Evolutionary conservation across 2,888 invertebrate genomes (phyloP).

Genomic region (Agriopis leucophaearia): DNA sequence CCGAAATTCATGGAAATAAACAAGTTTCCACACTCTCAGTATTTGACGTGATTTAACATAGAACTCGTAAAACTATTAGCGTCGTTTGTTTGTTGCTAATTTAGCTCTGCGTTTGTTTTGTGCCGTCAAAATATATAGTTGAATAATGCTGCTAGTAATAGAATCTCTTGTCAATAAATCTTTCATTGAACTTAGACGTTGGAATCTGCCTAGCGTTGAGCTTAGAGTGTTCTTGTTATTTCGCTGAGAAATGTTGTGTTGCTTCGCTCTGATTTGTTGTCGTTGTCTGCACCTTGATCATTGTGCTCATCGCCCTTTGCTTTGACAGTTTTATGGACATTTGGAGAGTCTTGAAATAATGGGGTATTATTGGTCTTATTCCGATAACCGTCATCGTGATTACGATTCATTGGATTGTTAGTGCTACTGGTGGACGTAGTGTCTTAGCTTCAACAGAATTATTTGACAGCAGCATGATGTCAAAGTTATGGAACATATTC

Average conservation of each 20-base stretch:
- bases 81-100: slow-evolving; percentile 52
- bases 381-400: slow-evolving; percentile 25
- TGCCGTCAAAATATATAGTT: slow-evolving; percentile 41
- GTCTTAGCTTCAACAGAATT: no score
- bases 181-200: slow-evolving; percentile 46
- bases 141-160: slow-evolving; percentile 36
- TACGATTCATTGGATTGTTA: slow-evolving; percentile 25
- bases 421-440: slow-evolving; percentile 3
- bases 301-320: slow-evolving; percentile 22
- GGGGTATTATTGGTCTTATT: slow-evolving; percentile 32
- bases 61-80: slow-evolving; percentile 65
- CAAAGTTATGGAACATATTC: not conserved
- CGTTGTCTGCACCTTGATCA: slow-evolving; percentile 35
- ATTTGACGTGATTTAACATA: slow-evolving; percentile 64
- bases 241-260: slow-evolving; percentile 31
- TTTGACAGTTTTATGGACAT: slow-evolving; percentile 39
- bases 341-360: slow-evolving; percentile 29
- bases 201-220: slow-evolving; percentile 40
- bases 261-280: slow-evolving; percentile 37
- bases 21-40: slow-evolving; percentile 59
- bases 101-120: slow-evolving; percentile 45
- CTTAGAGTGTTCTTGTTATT: slow-evolving; percentile 38
- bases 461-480: slow-evolving; percentile 5
- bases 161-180: slow-evolving; percentile 46
- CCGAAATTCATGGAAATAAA: slow-evolving; percentile 67